Evolutionary conservation across 2,888 invertebrate genomes (phyloP).

Genomic region (Galeopsomyia nigrocyanea): DNA sequence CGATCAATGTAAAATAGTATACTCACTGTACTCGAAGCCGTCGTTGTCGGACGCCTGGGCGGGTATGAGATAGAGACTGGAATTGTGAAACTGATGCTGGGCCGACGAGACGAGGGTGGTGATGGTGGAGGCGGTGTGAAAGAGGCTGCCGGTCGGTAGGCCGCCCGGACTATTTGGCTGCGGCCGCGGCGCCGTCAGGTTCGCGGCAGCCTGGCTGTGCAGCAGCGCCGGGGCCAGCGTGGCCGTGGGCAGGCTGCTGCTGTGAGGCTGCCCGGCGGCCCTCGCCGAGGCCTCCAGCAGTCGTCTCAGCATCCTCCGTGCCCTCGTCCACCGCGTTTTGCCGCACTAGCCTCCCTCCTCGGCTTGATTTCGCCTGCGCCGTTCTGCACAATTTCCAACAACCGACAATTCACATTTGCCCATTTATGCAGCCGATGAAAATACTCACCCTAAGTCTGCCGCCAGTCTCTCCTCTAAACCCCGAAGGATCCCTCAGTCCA

Average conservation of each 20-base stretch:
- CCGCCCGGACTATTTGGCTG: conserved; percentile 19
- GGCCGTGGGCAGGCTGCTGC: conserved; percentile 20
- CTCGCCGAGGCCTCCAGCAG: conserved; percentile 46
- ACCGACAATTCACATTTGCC: not conserved
- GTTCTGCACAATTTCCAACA: no score
- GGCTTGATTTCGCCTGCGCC: conserved; percentile 46
- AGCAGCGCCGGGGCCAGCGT: not conserved
- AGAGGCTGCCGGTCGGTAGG: not conserved
- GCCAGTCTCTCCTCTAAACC: conserved; percentile 49
- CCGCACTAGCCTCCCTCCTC: conserved; percentile 47
- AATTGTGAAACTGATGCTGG: conserved; percentile 61
- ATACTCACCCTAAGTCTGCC: conserved; percentile 48
- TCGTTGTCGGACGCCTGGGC: conserved; percentile 57
- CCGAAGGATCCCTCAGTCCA: conserved; percentile 42
- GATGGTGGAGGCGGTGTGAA: not conserved
- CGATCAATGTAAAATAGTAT: no score
- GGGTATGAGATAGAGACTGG: conserved; percentile 57
- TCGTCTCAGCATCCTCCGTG: conserved; percentile 46
- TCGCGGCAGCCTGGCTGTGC: conserved; percentile 6
- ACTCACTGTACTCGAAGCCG: conserved; percentile 66
- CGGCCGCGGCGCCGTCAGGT: conserved; percentile 37
- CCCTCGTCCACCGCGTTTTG: conserved; percentile 47
- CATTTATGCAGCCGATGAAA: no score
- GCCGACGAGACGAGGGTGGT: not conserved
- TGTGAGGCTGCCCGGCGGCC: conserved; percentile 32